Conservation (phyloP, 2,888 invertebrate genomes). For the Sminthurides aquaticus region DNA sequence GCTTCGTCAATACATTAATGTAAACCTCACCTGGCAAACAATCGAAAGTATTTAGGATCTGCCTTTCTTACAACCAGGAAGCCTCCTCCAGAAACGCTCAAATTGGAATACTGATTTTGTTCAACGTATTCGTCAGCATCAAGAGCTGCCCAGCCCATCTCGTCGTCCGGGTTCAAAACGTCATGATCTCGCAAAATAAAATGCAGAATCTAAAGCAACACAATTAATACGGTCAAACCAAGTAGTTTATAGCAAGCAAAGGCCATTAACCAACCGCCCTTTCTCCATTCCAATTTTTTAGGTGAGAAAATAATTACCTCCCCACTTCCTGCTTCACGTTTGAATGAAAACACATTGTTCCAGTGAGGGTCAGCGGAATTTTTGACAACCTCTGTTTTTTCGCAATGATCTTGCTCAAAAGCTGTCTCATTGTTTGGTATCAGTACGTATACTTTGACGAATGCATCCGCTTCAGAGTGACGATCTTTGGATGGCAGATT, state of each 20-base stretch:
- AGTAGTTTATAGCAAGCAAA: no score
- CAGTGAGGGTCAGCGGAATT: slow-evolving; percentile 35
- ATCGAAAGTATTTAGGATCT: slow-evolving; percentile 32
- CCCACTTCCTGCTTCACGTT: background rate
- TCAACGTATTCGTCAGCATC: slow-evolving; percentile 37
- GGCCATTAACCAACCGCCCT: no score
- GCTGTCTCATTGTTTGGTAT: slow-evolving; percentile 18
- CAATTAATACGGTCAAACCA: background rate
- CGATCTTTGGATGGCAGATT: slow-evolving; percentile 26
- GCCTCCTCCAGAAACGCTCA: slow-evolving; percentile 27
- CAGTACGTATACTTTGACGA: slow-evolving; percentile 31
- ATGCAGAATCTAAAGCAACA: slow-evolving; percentile 1
- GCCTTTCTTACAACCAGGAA: slow-evolving; percentile 33
- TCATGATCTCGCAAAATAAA: slow-evolving; percentile 37
- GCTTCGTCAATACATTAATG: no score
- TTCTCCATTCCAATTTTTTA: slow-evolving; percentile 41
- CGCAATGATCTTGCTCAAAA: slow-evolving; percentile 19
- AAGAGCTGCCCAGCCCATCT: slow-evolving; percentile 34
- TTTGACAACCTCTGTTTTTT: slow-evolving; percentile 25
- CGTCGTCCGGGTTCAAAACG: slow-evolving; percentile 32
- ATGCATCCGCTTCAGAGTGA: slow-evolving; percentile 29
- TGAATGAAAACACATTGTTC: slow-evolving; percentile 30
- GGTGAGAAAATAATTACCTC: background rate
- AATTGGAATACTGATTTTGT: slow-evolving; percentile 31
- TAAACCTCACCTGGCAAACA: slow-evolving; percentile 32